Conservation (phyloP, 2,797 vertebrate genomes). For the Mallotus villosus region DNA sequence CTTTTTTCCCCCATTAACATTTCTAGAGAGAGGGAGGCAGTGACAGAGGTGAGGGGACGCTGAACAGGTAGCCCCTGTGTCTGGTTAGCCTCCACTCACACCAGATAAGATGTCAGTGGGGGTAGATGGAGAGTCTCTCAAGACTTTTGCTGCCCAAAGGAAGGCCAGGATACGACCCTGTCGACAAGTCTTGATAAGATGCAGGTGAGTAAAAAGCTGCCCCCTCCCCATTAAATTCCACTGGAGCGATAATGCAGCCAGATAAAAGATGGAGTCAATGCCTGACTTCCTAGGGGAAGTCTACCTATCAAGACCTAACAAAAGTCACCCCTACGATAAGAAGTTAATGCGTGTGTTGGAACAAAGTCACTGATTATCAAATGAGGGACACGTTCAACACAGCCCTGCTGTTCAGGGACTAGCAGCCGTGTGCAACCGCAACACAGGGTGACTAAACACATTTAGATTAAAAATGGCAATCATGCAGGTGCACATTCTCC, state of each 20-base stretch:
- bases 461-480: constrained; percentile 34
- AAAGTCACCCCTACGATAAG: constrained; percentile 53
- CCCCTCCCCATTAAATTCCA: constrained; percentile 59
- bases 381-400: constrained; percentile 40
- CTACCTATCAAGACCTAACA: constrained; percentile 56
- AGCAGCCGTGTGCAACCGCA: constrained; percentile 40
- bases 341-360: constrained; percentile 64
- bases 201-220: constrained; percentile 66
- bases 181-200: constrained; percentile 65
- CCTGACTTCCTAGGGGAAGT: constrained; percentile 45
- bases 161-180: constrained; percentile 50
- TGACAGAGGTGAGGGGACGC: constrained; percentile 40
- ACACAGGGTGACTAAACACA: constrained; percentile 45
- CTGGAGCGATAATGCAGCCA: constrained; percentile 46
- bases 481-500: constrained; percentile 10
- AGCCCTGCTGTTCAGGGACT: constrained; percentile 49
- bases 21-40: constrained; percentile 36
- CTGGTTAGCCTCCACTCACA: constrained; percentile 55
- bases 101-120: constrained; percentile 46
- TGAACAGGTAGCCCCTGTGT: constrained; percentile 45
- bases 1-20: constrained; percentile 30
- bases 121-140: constrained; percentile 53
- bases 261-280: constrained; percentile 59
- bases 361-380: constrained; percentile 59
- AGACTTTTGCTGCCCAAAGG: constrained; percentile 42